Conservation (phyloP, 2,113 vertebrate genomes). For the Cyanoramphus novaezelandiae region DNA sequence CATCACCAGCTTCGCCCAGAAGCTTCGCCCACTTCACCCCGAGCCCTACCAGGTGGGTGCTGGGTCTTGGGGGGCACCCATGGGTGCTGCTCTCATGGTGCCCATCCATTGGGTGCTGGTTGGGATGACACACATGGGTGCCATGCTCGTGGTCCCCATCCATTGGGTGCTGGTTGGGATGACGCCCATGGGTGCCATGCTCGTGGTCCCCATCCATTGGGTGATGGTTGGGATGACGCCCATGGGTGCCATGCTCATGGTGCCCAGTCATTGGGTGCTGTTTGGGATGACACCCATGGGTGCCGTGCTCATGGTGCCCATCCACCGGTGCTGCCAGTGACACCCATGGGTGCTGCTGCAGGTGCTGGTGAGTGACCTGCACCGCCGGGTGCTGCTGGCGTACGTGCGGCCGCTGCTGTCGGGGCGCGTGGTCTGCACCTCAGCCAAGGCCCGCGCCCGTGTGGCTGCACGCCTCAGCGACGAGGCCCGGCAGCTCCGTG, state of each 20-base stretch:
- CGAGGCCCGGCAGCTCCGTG: conserved; percentile 82
- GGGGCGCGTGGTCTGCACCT: conserved; percentile 83
- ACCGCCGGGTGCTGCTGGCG: conserved; percentile 83
- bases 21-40: conserved; percentile 79
- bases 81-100: too few relatives aligned
- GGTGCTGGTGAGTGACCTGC: conserved; percentile 81
- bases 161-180: conserved; percentile 68
- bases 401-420: conserved; percentile 86
- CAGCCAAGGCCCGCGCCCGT: conserved; percentile 82
- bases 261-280: too few relatives aligned
- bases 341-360: background rate
- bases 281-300: too few relatives aligned
- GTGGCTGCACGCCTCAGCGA: conserved; percentile 82
- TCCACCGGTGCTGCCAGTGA: too few relatives aligned
- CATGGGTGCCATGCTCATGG: too few relatives aligned
- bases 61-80: too few relatives aligned
- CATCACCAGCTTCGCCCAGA: conserved; percentile 80
- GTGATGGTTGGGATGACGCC: too few relatives aligned
- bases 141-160: too few relatives aligned
- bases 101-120: background rate
- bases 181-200: background rate
- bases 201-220: too few relatives aligned
- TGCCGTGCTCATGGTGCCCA: too few relatives aligned
- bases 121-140: background rate
- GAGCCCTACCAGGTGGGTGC: conserved; percentile 86